Percentiles rank a stretch among this genome's conserved stretches.
Conservation (phyloP, 64 coral and sea anemone genomes). For the Platygyra sinensis region DNA sequence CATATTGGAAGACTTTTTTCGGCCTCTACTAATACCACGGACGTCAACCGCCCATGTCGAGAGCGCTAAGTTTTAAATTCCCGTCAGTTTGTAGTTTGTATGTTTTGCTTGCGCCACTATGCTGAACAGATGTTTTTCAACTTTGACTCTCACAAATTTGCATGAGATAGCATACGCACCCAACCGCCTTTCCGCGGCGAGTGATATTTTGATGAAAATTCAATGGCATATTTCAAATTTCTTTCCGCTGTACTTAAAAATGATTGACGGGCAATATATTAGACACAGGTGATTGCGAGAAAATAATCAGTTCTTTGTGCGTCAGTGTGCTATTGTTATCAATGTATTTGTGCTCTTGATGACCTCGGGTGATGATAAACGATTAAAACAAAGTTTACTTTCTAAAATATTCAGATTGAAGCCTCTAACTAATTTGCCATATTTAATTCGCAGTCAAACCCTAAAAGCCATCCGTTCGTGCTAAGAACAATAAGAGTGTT, state of each 20-base stretch:
- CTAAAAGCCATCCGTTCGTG: not conserved
- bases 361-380: not conserved
- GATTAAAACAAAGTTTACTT: not conserved
- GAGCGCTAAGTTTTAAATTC: not conserved
- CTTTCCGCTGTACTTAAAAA: constrained; percentile 41
- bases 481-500: not conserved
- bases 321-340: constrained; percentile 6
- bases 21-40: not conserved
- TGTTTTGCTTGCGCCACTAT: constrained; percentile 11
- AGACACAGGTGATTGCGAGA: not conserved
- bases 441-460: not conserved
- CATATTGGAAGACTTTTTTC: not conserved
- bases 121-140: constrained; percentile 7
- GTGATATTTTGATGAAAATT: constrained; percentile 20
- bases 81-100: not conserved
- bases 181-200: not conserved
- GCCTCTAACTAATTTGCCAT: not conserved
- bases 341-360: not conserved
- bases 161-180: not conserved
- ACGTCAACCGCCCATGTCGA: not conserved
- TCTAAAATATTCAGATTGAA: not conserved
- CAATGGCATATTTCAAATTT: constrained; percentile 30
- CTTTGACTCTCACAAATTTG: constrained; percentile 35
- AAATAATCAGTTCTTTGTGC: not conserved
- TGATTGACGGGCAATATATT: constrained; percentile 34